These are phyloP conservation scores for Chaenogobius annularis DNA, from an alignment of 2,113 vertebrate genomes.

Conservation along the genomic window DNA sequence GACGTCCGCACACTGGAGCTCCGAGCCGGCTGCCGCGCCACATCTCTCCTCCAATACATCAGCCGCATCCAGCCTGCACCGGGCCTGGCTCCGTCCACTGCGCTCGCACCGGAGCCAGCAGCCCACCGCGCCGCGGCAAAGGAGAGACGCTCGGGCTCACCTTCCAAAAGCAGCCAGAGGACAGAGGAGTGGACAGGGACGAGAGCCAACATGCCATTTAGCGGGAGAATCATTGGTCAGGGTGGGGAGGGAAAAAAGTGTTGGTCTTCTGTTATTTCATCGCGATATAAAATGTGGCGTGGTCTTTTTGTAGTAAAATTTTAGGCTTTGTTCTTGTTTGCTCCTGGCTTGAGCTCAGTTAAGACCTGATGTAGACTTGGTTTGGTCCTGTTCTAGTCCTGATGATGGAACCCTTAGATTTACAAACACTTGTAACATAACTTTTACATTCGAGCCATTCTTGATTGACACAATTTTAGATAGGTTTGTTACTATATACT, in stretches of 20 bases:
- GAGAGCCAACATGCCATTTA: slow-evolving; percentile 51
- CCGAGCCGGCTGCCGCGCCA: slow-evolving; percentile 81
- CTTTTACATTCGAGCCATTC: too few species aligned
- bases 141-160: slow-evolving; percentile 70
- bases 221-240: slow-evolving; percentile 3
- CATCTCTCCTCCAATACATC: slow-evolving; percentile 84
- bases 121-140: slow-evolving; percentile 65
- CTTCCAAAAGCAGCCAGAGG: slow-evolving; percentile 78
- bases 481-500: too few species aligned
- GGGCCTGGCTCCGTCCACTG: slow-evolving; percentile 58
- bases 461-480: too few species aligned
- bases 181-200: slow-evolving; percentile 37
- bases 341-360: too few species aligned
- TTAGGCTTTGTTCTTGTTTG: too few species aligned
- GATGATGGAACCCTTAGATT: too few species aligned
- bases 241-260: neutral
- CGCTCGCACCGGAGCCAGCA: slow-evolving; percentile 66
- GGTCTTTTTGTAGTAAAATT: too few species aligned
- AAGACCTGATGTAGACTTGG: too few species aligned
- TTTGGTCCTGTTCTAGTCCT: too few species aligned
- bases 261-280: neutral
- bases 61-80: slow-evolving; percentile 58
- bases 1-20: slow-evolving; percentile 82
- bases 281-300: too few species aligned
- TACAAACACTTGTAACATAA: too few species aligned